A percentile compares a stretch with the other conserved stretches of the same genome.
Evolutionary conservation across 2,888 invertebrate genomes (phyloP).

Genomic region (Nemurella pictetii): DNA sequence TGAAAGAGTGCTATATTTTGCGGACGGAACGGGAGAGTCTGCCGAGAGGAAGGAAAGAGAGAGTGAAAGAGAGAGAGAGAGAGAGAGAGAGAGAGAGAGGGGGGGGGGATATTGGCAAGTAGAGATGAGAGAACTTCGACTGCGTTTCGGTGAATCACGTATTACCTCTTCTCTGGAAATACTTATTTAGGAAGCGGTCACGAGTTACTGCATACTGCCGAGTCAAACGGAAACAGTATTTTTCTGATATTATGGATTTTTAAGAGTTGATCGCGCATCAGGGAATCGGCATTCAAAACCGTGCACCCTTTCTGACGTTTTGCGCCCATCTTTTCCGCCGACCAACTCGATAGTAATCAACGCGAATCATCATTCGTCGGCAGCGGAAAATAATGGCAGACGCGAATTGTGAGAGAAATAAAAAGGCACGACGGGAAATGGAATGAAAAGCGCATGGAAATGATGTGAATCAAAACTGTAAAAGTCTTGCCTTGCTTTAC

Average conservation of each 20-base stretch:
- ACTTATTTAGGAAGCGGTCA: background rate
- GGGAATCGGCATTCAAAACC: background rate
- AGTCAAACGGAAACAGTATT: background rate
- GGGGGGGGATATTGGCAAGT: background rate
- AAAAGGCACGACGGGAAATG: background rate
- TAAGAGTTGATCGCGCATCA: background rate
- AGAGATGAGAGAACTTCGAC: background rate
- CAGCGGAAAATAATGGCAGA: background rate
- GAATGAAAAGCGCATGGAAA: background rate
- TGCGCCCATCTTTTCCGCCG: background rate
- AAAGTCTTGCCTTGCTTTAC: no score
- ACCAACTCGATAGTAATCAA: background rate
- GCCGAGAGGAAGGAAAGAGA: background rate
- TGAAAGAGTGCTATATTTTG: background rate
- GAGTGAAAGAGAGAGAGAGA: constrained; percentile 18
- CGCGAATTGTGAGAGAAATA: background rate
- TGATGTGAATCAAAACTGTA: background rate
- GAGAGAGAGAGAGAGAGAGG: constrained; percentile 1
- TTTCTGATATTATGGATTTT: background rate
- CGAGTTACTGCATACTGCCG: background rate
- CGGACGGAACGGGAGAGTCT: background rate
- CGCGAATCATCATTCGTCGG: background rate
- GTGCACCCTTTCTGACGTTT: background rate
- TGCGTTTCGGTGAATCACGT: background rate
- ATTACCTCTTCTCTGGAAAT: background rate